phyloP scores from a whole-genome alignment of 2,113 vertebrate species.

The Notarius lentiginosus region DNA sequence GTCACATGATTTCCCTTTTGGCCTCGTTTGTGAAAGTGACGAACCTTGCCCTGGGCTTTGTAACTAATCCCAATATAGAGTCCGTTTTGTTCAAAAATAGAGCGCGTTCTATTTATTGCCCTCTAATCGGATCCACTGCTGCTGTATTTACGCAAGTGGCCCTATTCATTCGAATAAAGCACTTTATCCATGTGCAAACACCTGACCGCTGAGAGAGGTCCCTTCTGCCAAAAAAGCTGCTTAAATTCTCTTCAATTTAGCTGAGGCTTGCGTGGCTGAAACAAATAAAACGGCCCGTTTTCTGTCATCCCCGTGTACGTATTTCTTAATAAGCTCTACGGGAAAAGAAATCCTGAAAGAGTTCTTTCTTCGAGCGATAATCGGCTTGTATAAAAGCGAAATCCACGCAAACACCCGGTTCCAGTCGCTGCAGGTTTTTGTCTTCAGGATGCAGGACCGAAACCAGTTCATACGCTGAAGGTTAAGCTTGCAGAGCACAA shows the following conservation, averaged over 20 bases:
- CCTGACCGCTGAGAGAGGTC: constrained; percentile 1
- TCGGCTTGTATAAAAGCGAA: constrained; percentile 60
- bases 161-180: not conserved
- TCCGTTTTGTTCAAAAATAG: constrained; percentile 58
- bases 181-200: constrained; percentile 8
- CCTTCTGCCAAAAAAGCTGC: constrained; percentile 30
- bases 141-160: not conserved
- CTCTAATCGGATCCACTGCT: constrained; percentile 54
- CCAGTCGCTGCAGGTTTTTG: constrained; percentile 4
- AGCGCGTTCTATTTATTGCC: constrained; percentile 50
- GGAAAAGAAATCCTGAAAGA: constrained; percentile 41
- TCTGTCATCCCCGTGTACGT: constrained; percentile 9
- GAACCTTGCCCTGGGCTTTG: constrained; percentile 3
- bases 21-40: constrained; percentile 29
- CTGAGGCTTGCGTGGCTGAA: constrained; percentile 4
- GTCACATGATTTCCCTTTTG: not conserved
- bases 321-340: constrained; percentile 6
- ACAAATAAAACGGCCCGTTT: constrained; percentile 58
- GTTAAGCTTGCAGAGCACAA: not conserved
- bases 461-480: not conserved
- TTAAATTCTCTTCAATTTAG: constrained; percentile 7
- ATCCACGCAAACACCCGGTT: constrained; percentile 38
- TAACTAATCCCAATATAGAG: constrained; percentile 58
- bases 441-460: not conserved
- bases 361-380: constrained; percentile 51